Percentiles rank a stretch among this genome's conserved stretches.
Evolutionary conservation across 2,797 vertebrate genomes (phyloP).

Genomic region (Emydoidea blandingii): DNA sequence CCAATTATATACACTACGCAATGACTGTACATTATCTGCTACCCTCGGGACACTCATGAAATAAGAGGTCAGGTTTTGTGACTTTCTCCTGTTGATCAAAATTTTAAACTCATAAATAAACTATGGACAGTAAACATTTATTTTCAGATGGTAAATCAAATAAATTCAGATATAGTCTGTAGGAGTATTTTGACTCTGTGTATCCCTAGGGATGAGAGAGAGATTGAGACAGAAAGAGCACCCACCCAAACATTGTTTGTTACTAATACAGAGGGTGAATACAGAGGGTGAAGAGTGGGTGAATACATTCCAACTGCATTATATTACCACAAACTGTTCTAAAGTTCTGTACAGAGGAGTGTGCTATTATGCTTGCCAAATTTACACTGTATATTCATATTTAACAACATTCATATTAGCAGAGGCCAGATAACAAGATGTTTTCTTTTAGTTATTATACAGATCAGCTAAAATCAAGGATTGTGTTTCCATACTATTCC

Average conservation of each 20-base stretch:
- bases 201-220: neutral
- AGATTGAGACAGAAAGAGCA: no score
- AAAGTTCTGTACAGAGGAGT: neutral
- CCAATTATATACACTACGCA: neutral
- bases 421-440: neutral
- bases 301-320: neutral
- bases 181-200: neutral
- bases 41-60: neutral
- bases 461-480: neutral
- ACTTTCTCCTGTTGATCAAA: neutral
- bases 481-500: neutral
- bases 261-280: neutral
- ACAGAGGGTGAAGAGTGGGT: neutral
- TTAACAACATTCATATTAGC: neutral
- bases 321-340: neutral
- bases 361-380: neutral
- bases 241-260: neutral
- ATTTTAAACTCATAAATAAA: constrained; percentile 16
- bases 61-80: neutral
- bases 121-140: neutral
- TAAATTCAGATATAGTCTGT: neutral
- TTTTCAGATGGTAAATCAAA: neutral
- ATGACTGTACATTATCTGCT: neutral
- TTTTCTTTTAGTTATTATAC: neutral
- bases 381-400: neutral